These are phyloP conservation scores for Prostheceraeus crozeri DNA, from an alignment of 2,888 invertebrate genomes.

Conservation along the genomic window DNA sequence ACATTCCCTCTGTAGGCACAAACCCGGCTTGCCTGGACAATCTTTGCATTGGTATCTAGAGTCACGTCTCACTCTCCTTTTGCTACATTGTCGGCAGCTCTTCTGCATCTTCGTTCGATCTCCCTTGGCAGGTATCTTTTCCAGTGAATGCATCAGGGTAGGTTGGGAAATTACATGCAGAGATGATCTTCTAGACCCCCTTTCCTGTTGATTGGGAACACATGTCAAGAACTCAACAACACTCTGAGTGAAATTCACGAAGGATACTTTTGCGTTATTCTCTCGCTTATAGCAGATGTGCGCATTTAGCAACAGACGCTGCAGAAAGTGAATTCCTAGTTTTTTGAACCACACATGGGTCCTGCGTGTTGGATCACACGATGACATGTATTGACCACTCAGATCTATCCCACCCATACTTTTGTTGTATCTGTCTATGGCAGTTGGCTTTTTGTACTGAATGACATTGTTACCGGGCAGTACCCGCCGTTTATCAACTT, in stretches of 20 bases:
- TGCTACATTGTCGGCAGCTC: too few relatives aligned
- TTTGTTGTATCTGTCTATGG: conserved; percentile 13
- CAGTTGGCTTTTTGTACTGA: conserved; percentile 16
- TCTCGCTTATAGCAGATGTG: background rate
- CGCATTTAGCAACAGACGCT: conserved; percentile 22
- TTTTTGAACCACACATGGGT: conserved; percentile 21
- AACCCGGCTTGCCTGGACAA: too few relatives aligned
- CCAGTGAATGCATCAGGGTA: too few relatives aligned
- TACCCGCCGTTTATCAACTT: background rate
- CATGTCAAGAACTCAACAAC: too few relatives aligned
- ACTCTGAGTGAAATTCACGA: background rate
- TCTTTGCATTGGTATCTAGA: too few relatives aligned
- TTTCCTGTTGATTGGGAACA: too few relatives aligned
- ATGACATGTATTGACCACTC: background rate
- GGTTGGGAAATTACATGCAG: too few relatives aligned
- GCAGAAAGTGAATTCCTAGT: conserved; percentile 18
- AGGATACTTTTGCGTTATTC: conserved; percentile 4
- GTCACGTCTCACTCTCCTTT: too few relatives aligned
- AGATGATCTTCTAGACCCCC: too few relatives aligned
- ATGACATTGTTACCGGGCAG: conserved; percentile 2
- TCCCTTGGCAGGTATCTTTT: too few relatives aligned
- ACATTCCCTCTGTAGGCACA: too few relatives aligned
- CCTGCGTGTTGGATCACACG: background rate
- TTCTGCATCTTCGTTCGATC: too few relatives aligned
- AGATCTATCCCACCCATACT: conserved; percentile 11